Evolutionary conservation across 2,888 invertebrate genomes (phyloP).

Genomic region (Cabera pusaria): DNA sequence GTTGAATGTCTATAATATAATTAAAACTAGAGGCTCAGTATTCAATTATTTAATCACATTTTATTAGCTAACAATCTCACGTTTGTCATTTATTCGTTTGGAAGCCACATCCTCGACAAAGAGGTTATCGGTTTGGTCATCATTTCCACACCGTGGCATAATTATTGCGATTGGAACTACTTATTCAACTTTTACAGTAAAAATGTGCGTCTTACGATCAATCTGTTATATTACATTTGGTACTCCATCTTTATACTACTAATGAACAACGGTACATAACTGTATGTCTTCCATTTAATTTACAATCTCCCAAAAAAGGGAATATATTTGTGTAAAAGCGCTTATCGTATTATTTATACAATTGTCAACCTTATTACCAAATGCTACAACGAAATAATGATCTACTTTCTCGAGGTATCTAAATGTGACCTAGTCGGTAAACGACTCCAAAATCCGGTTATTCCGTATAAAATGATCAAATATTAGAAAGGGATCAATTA

Average conservation of each 20-base stretch:
- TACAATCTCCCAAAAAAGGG: conserved; percentile 50
- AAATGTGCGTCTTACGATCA: conserved; percentile 65
- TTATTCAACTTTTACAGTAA: conserved; percentile 51
- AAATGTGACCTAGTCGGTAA: conserved; percentile 63
- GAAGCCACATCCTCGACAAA: conserved; percentile 44
- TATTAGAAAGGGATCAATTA: conserved; percentile 59
- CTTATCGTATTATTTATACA: conserved; percentile 53
- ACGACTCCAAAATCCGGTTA: conserved; percentile 67
- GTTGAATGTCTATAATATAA: conserved; percentile 31
- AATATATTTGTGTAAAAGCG: conserved; percentile 52
- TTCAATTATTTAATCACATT: conserved; percentile 49
- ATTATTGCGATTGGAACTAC: conserved; percentile 42
- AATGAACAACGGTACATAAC: conserved; percentile 43
- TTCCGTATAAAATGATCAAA: conserved; percentile 73
- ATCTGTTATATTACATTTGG: conserved; percentile 67
- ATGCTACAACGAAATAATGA: conserved; percentile 55
- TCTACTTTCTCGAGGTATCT: conserved; percentile 54
- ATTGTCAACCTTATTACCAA: conserved; percentile 58
- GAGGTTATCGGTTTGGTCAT: conserved; percentile 1
- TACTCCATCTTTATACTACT: conserved; percentile 43
- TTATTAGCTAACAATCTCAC: conserved; percentile 59
- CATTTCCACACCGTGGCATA: conserved; percentile 34
- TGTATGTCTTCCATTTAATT: conserved; percentile 30
- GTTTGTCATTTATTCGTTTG: conserved; percentile 31
- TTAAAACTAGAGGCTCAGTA: conserved; percentile 50